phyloP scores from a whole-genome alignment of 2,797 vertebrate species.

The Tragopan temminckii region DNA sequence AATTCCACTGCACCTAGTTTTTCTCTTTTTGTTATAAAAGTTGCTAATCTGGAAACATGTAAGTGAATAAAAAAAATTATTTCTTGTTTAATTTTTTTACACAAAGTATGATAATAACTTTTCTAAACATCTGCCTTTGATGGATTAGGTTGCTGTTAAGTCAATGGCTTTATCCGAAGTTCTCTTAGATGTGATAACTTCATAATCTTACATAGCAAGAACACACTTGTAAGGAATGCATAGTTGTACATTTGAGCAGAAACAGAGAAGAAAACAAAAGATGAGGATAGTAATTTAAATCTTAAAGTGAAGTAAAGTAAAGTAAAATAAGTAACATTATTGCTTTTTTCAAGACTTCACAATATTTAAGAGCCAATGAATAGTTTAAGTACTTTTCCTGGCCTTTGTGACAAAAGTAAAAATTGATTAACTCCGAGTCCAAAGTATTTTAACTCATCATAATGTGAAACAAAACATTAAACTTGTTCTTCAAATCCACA shows the following conservation, averaged over 20 bases:
- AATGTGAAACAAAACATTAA: not conserved
- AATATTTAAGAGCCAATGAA: not conserved
- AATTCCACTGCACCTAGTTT: not conserved
- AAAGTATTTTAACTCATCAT: not conserved
- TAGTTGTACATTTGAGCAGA: not conserved
- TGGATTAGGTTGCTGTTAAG: conserved; percentile 36
- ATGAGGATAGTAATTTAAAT: not conserved
- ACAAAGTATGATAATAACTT: not conserved
- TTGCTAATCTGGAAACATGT: conserved; percentile 42
- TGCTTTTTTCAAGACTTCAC: not conserved
- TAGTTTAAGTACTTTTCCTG: not conserved
- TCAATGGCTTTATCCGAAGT: not conserved
- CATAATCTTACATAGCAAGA: conserved; percentile 14
- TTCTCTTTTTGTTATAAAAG: conserved; percentile 26
- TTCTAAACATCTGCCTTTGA: conserved; percentile 2
- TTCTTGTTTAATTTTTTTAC: conserved; percentile 31
- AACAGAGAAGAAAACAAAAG: not conserved
- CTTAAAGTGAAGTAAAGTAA: not conserved
- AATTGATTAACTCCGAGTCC: not conserved
- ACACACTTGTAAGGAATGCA: not conserved
- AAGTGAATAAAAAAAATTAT: not conserved
- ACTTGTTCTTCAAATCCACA: not conserved
- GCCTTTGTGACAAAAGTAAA: not conserved
- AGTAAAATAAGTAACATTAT: not conserved
- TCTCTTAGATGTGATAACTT: not conserved